Evolutionary conservation across 2,888 invertebrate genomes (phyloP), one percentile per base, ranked within the genome.

Genomic region (Andricus curvator): DNA sequence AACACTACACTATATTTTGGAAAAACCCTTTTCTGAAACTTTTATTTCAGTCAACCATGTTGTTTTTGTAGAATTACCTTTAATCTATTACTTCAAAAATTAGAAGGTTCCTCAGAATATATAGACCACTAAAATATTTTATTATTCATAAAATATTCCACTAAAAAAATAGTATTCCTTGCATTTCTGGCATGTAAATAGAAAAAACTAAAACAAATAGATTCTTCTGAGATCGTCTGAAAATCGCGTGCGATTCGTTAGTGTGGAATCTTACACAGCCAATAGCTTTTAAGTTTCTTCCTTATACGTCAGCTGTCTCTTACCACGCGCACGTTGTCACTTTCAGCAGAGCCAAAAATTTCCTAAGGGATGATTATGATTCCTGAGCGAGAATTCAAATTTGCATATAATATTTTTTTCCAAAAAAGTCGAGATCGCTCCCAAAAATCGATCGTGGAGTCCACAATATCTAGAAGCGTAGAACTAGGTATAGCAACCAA

Each of bases 261-360:
- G 33, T 33, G 56, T 74, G 37, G 56, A 74, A 60, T 74, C 8
- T 74, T n/a, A 60, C 74, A 74, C 74, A 74, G 6, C 56, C 74
- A 74, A 33, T 33, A 74, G 29, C 51, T 70, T 51, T 74, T 56
- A 48, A 44, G 44, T 15, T 48, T 48, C 56, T 74, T 20, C 56
- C 56, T 56, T 48, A 29, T 60, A 70, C 68, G 25, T 68, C 68
- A 56, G 56, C 74, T 74, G 56, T 74, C 56, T 74, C 33, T 74
- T 56, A 74, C 74, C 74, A 74, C 74, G 74, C 56, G 56, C 74
- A 74, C 56, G 74, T 74, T 74, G 37, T 56, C 37, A 74, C 74
- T 56, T 44, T 68, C 17, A 11, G 41, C 6, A 33, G 20, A 29
- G n/a, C 9, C 17, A 64, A 25, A 2, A 29, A 17, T 29, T 64